phyloP scores from a whole-genome alignment of 2,797 vertebrate genomes.

The Pampus argenteus region DNA sequence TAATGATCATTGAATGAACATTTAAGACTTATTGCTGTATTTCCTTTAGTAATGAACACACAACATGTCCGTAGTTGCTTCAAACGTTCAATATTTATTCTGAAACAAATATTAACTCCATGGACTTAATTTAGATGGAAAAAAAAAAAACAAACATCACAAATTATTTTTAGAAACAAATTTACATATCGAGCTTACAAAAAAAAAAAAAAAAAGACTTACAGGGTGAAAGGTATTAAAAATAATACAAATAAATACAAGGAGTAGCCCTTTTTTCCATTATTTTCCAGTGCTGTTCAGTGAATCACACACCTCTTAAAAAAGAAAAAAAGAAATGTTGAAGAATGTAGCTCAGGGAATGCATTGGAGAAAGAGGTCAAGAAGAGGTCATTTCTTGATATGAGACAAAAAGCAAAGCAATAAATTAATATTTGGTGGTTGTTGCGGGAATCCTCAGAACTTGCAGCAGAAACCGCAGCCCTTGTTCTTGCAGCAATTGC shows the following conservation, averaged over 20 bases:
- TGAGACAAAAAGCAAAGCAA: constrained; percentile 25
- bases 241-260: constrained; percentile 69
- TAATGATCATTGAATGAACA: background rate
- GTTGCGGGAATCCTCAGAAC: constrained; percentile 67
- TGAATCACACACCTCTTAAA: constrained; percentile 42
- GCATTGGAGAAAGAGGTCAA: constrained; percentile 20
- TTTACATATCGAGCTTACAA: constrained; percentile 46
- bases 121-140: constrained; percentile 26
- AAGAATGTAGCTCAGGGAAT: constrained; percentile 19
- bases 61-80: constrained; percentile 17
- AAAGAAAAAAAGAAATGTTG: constrained; percentile 34
- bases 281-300: constrained; percentile 15
- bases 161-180: constrained; percentile 39
- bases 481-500: constrained; percentile 82
- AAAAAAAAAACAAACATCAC: constrained; percentile 30
- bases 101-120: constrained; percentile 17
- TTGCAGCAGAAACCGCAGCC: constrained; percentile 87
- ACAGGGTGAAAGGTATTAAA: constrained; percentile 34
- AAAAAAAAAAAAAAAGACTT: constrained; percentile 62
- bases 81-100: constrained; percentile 54
- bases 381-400: constrained; percentile 14
- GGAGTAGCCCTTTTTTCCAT: background rate
- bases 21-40: background rate
- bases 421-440: constrained; percentile 51
- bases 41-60: constrained; percentile 33